Evolutionary conservation across 2,113 vertebrate genomes (phyloP), one percentile per base, ranked within the genome.

Genomic region (Plecotus auritus): DNA sequence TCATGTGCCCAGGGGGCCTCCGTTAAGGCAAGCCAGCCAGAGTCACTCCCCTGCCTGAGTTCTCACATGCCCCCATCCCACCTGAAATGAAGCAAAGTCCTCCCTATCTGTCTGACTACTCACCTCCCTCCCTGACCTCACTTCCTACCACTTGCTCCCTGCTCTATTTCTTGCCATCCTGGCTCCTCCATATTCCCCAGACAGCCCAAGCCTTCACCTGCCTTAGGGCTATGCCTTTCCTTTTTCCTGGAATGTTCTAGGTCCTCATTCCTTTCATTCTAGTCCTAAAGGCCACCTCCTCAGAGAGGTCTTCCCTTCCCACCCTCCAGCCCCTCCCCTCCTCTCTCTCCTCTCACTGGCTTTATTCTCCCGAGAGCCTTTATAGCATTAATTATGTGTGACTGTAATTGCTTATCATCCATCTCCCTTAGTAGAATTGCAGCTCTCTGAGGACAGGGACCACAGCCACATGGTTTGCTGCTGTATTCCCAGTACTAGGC

Each of bases 241-340:
- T 23, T 59, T 49, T 73, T 1, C 16, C 28, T 66, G 73, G 32
- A n/a, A 78, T 47, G 37, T 51, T 87, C 40, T 91, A 61, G 26
- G 80, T 45, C 87, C 59, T 85, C 80, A 8, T 70, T 40, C 42
- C 23, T 47, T 72, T 51, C 51, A 32, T 59, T 76, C 47, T 49
- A 66, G 40, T n/a, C 32, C 3, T 59, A 76, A 85, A 64, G 67
- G 76, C 49, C 74, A 86, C 59, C 26, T 74, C 76, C n/a, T 88
- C 45, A 28, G 67, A 88, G 51, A 72, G 28, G 49, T 26, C n/a
- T 84, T 70, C 37, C 16, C 1, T 23, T 30, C 23, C 26, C 14
- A 30, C n/a, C 26, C 4, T 23, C n/a, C 22, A 32, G 10, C 4
- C 14, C 30, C 67, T 26, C 11, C 37, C 32, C 18, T 16, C 7